Conservation (phyloP, 2,113 vertebrate genomes). For the Cyprinus carpio region DNA sequence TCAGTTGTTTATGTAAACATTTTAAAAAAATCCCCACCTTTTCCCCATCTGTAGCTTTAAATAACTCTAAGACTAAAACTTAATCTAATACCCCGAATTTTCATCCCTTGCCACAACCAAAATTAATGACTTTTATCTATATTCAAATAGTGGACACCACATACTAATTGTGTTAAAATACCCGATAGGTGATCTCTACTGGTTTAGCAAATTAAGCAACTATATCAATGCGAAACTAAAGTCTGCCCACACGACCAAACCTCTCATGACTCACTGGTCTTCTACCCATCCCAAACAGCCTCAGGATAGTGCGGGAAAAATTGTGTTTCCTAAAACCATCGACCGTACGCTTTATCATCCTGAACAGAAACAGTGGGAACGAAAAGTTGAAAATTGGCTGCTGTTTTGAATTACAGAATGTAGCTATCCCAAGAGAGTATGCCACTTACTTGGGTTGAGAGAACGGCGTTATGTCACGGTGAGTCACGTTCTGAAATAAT, state of each 20-base stretch:
- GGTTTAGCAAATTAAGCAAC: too few relatives aligned
- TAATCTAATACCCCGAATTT: neutral
- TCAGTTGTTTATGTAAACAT: slow-evolving; percentile 3
- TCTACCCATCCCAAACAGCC: neutral
- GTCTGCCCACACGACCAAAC: slow-evolving; percentile 2
- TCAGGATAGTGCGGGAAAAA: too few relatives aligned
- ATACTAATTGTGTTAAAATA: neutral
- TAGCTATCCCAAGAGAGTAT: slow-evolving; percentile 12
- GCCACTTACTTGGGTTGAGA: slow-evolving; percentile 3
- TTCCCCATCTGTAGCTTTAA: neutral
- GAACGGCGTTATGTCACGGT: neutral
- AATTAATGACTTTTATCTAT: neutral
- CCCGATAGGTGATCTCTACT: neutral
- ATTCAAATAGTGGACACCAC: too few relatives aligned
- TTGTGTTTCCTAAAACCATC: neutral
- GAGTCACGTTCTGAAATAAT: slow-evolving; percentile 1
- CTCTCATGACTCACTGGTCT: slow-evolving; percentile 5
- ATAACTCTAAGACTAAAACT: neutral
- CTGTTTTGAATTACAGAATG: slow-evolving; percentile 29
- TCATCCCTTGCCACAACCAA: neutral
- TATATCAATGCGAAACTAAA: slow-evolving; percentile 16
- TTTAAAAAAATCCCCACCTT: neutral
- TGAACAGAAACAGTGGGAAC: neutral
- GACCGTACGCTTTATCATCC: neutral
- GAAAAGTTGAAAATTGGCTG: slow-evolving; percentile 6